Percentiles rank a stretch among this genome's conserved stretches.
phyloP scores from a whole-genome alignment of 2,888 invertebrate species.

The Epirrita christyi region DNA sequence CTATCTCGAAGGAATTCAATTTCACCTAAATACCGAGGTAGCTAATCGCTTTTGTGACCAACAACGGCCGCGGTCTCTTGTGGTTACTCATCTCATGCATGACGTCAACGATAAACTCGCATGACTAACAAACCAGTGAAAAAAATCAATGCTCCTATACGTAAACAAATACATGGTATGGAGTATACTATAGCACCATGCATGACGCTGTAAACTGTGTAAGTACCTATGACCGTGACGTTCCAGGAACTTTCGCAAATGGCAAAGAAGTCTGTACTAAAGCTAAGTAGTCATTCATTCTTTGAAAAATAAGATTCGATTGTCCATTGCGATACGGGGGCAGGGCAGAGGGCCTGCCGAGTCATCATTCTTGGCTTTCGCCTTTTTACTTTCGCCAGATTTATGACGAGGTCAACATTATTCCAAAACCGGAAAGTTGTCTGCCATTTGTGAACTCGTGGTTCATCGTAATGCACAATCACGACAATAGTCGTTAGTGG shows the following conservation, averaged over 20 bases:
- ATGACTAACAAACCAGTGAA: conserved; percentile 66
- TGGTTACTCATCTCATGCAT: conserved; percentile 68
- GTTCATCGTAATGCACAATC: conserved; percentile 15
- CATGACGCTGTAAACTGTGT: conserved; percentile 17
- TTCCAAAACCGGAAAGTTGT: conserved; percentile 32
- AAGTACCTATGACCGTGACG: conserved; percentile 21
- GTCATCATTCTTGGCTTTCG: conserved; percentile 51
- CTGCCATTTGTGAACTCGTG: conserved; percentile 6
- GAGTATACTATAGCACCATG: conserved; percentile 1
- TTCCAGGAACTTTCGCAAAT: conserved; percentile 47
- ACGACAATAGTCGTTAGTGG: background rate
- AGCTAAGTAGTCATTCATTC: conserved; percentile 40
- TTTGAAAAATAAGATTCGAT: conserved; percentile 32
- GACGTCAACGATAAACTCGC: conserved; percentile 74
- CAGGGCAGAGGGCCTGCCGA: conserved; percentile 39
- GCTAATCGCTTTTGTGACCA: conserved; percentile 58
- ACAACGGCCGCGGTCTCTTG: conserved; percentile 52
- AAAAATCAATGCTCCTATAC: conserved; percentile 30
- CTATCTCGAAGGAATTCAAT: conserved; percentile 43
- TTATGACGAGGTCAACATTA: conserved; percentile 39
- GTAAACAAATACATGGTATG: conserved; percentile 24
- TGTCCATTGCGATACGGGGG: conserved; percentile 38
- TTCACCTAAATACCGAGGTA: conserved; percentile 62
- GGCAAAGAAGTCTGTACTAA: conserved; percentile 48
- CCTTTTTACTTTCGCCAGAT: conserved; percentile 44